Evolutionary conservation across 1,140 invertebrate species (phyloP).

Genomic region (Leptopilina boulardi): DNA sequence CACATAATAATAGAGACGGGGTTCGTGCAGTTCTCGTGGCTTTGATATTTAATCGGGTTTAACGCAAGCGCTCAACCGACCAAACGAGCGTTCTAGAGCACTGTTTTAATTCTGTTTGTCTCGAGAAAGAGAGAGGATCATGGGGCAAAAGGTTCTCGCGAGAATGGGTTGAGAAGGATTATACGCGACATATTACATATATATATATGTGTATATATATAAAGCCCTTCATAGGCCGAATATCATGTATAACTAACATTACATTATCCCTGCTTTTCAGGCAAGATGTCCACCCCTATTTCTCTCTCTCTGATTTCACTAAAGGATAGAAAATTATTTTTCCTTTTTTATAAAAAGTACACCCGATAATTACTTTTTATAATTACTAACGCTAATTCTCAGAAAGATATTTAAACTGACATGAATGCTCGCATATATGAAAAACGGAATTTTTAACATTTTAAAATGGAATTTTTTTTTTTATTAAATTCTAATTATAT

Average conservation of each 20-base stretch:
- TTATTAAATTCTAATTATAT: too few species aligned
- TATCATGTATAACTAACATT: slow-evolving; percentile 9
- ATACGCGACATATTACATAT: slow-evolving; percentile 7
- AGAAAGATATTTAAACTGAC: background rate
- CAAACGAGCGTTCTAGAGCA: slow-evolving; percentile 39
- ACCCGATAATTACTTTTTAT: slow-evolving; percentile 43
- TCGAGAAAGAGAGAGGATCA: slow-evolving; percentile 52
- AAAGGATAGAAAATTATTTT: background rate
- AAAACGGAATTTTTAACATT: too few species aligned
- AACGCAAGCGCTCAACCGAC: slow-evolving; percentile 60
- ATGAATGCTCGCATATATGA: too few species aligned
- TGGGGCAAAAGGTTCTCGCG: slow-evolving; percentile 39
- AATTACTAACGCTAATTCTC: background rate
- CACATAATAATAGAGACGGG: slow-evolving; percentile 62
- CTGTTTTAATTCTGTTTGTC: slow-evolving; percentile 71
- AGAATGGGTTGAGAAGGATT: background rate
- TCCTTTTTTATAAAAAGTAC: slow-evolving; percentile 34
- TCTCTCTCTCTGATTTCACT: background rate
- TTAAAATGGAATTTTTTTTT: too few species aligned
- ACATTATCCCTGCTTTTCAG: background rate
- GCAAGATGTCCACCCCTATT: background rate
- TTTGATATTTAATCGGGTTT: slow-evolving; percentile 75
- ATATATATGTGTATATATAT: background rate
- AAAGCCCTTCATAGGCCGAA: slow-evolving; percentile 3
- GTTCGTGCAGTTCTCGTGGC: slow-evolving; percentile 57